These are phyloP conservation scores for Echinarachnius parma DNA, from an alignment of 53 echinoderm and acorn worm species.

Conservation along the genomic window DNA sequence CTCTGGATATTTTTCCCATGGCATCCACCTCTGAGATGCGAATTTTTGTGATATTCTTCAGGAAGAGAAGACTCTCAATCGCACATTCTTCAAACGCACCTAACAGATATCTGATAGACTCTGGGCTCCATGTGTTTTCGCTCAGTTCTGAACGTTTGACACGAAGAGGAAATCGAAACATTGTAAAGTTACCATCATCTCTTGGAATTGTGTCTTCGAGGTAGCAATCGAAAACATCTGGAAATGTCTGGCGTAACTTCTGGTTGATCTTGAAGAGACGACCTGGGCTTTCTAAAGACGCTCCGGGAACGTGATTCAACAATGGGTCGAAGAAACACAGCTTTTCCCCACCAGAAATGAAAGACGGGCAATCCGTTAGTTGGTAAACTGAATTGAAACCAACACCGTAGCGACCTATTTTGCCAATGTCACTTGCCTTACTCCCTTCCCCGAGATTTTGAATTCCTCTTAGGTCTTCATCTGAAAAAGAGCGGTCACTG, in stretches of 20 bases:
- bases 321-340: conserved; percentile 83
- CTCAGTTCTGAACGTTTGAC: conserved; percentile 46
- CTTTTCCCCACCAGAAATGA: conserved; percentile 56
- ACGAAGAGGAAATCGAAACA: conserved; percentile 86
- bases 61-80: conserved; percentile 65
- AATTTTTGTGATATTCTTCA: conserved; percentile 71
- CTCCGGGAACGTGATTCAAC: conserved; percentile 55
- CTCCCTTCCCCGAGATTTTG: conserved; percentile 83
- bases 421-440: conserved; percentile 53
- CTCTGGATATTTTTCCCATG: conserved; percentile 12
- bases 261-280: conserved; percentile 22
- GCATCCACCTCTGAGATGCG: conserved; percentile 53
- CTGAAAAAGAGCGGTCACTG: conserved; percentile 68
- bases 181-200: conserved; percentile 35
- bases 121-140: conserved; percentile 3
- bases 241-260: conserved; percentile 25
- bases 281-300: conserved; percentile 53
- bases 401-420: conserved; percentile 87
- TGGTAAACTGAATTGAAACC: conserved; percentile 93
- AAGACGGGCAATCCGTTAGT: conserved; percentile 89
- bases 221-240: conserved; percentile 62
- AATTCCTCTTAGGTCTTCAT: conserved; percentile 72
- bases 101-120: neutral
- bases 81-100: conserved; percentile 40
- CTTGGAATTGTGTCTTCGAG: conserved; percentile 46